Evolutionary conservation across 2,888 invertebrate species (phyloP).

Genomic region (Abrostola tripartita): DNA sequence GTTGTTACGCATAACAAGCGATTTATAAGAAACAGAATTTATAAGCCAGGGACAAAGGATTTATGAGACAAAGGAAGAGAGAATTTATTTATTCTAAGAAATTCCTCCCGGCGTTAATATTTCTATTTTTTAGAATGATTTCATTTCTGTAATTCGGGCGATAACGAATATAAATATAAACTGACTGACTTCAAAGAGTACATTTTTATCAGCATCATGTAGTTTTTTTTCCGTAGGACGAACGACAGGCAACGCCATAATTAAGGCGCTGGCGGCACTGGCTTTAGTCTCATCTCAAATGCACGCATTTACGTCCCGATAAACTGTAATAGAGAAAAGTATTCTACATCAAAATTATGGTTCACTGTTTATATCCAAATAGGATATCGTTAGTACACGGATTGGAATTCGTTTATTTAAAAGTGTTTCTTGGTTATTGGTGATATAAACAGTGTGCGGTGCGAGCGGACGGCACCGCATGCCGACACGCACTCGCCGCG

Average conservation of each 20-base stretch:
- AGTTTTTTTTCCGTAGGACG: conserved; percentile 51
- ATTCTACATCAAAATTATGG: neutral
- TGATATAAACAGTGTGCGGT: conserved; percentile 63
- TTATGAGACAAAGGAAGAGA: conserved; percentile 60
- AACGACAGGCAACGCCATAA: conserved; percentile 60
- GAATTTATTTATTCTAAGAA: conserved; percentile 56
- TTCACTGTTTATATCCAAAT: conserved; percentile 2
- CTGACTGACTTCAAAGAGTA: conserved; percentile 44
- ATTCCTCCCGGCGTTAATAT: conserved; percentile 37
- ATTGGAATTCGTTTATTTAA: conserved; percentile 36
- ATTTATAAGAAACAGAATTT: conserved; percentile 58
- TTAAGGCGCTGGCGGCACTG: conserved; percentile 53
- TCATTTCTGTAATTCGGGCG: conserved; percentile 49
- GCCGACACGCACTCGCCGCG: conserved; percentile 78
- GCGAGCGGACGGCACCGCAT: conserved; percentile 82
- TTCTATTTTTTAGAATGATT: conserved; percentile 46
- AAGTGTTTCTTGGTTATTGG: conserved; percentile 57
- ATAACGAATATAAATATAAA: conserved; percentile 55
- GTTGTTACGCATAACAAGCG: conserved; percentile 59
- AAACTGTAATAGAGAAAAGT: neutral
- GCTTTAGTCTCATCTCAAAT: conserved; percentile 19
- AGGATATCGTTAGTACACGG: conserved; percentile 1
- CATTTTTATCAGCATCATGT: conserved; percentile 38
- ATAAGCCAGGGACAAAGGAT: conserved; percentile 58
- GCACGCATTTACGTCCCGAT: neutral